Percentiles rank a stretch among this genome's conserved stretches.
These are phyloP conservation scores for Ennomos quercinarius DNA, from an alignment of 2,888 invertebrate species.

Conservation along the genomic window DNA sequence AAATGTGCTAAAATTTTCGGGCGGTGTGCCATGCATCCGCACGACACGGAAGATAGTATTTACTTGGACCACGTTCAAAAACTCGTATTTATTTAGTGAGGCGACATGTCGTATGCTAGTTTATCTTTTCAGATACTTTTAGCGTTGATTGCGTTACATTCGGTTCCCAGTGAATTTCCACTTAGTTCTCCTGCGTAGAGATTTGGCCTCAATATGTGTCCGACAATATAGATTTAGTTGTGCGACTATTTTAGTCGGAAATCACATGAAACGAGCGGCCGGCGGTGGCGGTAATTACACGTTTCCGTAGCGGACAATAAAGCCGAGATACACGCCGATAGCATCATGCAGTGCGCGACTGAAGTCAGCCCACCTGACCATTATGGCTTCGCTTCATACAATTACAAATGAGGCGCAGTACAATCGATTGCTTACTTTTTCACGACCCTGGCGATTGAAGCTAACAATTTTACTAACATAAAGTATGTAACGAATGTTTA, in stretches of 20 bases:
- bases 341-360: slow-evolving; percentile 55
- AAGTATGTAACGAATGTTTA: too few species aligned
- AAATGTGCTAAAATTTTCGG: slow-evolving; percentile 56
- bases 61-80: slow-evolving; percentile 76
- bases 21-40: slow-evolving; percentile 64
- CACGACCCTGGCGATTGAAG: slow-evolving; percentile 18
- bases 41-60: slow-evolving; percentile 71
- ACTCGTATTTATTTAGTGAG: slow-evolving; percentile 67
- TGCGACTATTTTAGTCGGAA: slow-evolving; percentile 48
- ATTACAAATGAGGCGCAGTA: slow-evolving; percentile 31
- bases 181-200: slow-evolving; percentile 40
- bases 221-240: slow-evolving; percentile 35
- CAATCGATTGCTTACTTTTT: slow-evolving; percentile 28
- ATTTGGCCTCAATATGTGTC: slow-evolving; percentile 37
- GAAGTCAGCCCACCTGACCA: slow-evolving; percentile 56
- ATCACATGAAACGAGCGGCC: slow-evolving; percentile 54
- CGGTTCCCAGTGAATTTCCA: slow-evolving; percentile 49
- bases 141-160: slow-evolving; percentile 35
- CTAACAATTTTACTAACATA: slow-evolving; percentile 1
- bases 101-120: slow-evolving; percentile 62
- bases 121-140: slow-evolving; percentile 49
- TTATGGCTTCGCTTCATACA: slow-evolving; percentile 60
- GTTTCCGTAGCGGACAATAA: slow-evolving; percentile 67
- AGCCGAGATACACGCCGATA: slow-evolving; percentile 64
- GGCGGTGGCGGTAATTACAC: slow-evolving; percentile 58